Evolutionary conservation across 2,113 vertebrate species (phyloP).

Genomic region (Progne subis): DNA sequence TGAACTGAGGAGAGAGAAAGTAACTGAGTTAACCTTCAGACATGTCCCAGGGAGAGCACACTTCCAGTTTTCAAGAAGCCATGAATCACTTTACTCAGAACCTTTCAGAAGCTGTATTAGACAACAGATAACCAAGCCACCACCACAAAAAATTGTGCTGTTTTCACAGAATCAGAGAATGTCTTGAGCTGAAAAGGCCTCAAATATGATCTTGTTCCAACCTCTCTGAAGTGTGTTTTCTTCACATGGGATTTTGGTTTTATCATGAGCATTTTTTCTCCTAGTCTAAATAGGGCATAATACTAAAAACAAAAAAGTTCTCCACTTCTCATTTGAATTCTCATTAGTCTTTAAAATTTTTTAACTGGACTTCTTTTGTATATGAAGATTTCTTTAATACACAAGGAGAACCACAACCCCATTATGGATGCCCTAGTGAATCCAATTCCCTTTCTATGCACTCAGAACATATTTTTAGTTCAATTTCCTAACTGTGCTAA

Average conservation of each 20-base stretch:
- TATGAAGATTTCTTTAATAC: neutral
- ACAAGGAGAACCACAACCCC: neutral
- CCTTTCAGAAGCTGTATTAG: neutral
- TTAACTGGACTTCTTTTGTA: neutral
- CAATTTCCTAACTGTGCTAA: neutral
- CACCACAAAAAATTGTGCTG: neutral
- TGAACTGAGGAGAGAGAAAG: neutral
- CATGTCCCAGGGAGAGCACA: accelerated
- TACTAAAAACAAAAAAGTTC: neutral
- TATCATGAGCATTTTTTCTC: neutral
- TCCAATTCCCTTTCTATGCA: neutral
- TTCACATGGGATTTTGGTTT: neutral
- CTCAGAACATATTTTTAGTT: neutral
- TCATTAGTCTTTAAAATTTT: neutral
- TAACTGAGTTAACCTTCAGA: neutral
- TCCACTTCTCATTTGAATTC: neutral
- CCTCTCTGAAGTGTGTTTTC: neutral
- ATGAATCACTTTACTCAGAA: neutral
- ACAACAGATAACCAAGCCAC: neutral
- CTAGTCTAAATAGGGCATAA: neutral
- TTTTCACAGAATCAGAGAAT: neutral
- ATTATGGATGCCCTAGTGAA: neutral
- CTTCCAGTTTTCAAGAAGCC: neutral
- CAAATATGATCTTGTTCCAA: neutral
- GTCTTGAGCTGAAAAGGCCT: neutral